These are phyloP conservation scores for Laticauda laticaudata DNA, from an alignment of 2,113 vertebrate species.

Conservation along the genomic window DNA sequence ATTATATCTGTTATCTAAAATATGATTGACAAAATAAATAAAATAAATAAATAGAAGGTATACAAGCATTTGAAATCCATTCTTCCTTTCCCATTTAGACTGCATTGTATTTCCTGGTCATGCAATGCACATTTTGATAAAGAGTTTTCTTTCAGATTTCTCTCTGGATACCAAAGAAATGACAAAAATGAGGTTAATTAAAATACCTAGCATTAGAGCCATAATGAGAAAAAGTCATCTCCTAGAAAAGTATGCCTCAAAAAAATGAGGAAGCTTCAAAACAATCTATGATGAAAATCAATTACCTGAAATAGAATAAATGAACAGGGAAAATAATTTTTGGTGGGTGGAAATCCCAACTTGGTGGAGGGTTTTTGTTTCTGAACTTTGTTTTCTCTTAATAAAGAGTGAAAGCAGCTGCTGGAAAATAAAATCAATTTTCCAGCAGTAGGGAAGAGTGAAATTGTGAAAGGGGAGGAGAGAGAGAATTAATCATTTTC, in stretches of 20 bases:
- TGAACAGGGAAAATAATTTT: neutral
- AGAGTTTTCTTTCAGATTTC: neutral
- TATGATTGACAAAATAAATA: too few species aligned
- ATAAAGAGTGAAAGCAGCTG: neutral
- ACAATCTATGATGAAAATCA: neutral
- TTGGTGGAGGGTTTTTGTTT: neutral
- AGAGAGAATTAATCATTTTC: too few species aligned
- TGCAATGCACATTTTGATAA: slow-evolving; percentile 20
- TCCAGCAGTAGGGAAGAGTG: neutral
- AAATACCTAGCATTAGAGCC: neutral
- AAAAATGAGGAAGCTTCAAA: neutral
- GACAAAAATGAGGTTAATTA: neutral
- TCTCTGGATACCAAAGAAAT: neutral
- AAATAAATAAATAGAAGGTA: too few species aligned
- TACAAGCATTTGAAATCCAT: too few species aligned
- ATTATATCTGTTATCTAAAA: too few species aligned
- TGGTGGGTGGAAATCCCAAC: neutral
- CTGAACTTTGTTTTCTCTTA: neutral
- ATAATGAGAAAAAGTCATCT: neutral
- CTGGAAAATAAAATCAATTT: neutral
- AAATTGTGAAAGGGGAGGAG: neutral
- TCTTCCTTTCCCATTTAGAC: too few species aligned
- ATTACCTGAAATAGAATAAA: too few species aligned
- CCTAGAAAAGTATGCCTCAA: neutral
- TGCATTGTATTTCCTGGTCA: neutral